A percentile compares a stretch with the other conserved stretches of the same genome.
Evolutionary conservation across 30 jellyfish, hydroid and myxozoan genomes (phyloP).

Genomic region (Clytia hemisphaerica): DNA sequence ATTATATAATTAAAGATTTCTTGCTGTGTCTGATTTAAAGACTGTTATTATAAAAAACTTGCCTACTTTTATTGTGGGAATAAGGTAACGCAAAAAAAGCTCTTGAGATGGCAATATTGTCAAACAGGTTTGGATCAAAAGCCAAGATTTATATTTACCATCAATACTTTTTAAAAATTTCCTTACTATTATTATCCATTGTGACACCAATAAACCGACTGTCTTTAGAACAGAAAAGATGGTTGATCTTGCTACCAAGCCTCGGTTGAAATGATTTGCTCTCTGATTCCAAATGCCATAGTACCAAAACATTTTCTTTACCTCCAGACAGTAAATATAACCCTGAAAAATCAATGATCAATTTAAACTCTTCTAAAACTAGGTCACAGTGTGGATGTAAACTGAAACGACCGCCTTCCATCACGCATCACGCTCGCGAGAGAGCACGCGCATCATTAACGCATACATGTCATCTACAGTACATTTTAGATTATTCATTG

Average conservation of each 20-base stretch:
- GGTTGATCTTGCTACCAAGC: slow-evolving; percentile 58
- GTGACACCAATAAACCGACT: slow-evolving; percentile 42
- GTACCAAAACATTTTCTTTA: slow-evolving; percentile 63
- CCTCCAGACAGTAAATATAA: slow-evolving; percentile 74
- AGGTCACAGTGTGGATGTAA: too few species aligned
- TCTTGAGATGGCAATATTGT: neutral
- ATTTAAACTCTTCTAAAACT: too few species aligned
- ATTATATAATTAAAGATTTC: too few species aligned
- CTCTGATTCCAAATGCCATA: slow-evolving; percentile 78
- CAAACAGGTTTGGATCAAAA: neutral
- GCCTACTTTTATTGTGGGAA: neutral
- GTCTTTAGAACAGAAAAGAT: slow-evolving; percentile 40
- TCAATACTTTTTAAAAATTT: neutral
- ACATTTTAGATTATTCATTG: too few species aligned
- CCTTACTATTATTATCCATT: slow-evolving; percentile 58
- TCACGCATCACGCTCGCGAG: too few species aligned
- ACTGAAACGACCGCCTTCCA: too few species aligned
- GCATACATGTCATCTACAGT: too few species aligned
- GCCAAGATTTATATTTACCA: too few species aligned
- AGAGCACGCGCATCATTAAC: too few species aligned
- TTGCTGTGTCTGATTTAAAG: neutral
- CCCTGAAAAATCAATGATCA: slow-evolving; percentile 39
- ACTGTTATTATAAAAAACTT: neutral
- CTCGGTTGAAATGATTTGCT: slow-evolving; percentile 52
- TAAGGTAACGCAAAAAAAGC: neutral